Base-by-base conservation (phyloP, 2,888 invertebrate species). In the Unio delphinus region DNA sequence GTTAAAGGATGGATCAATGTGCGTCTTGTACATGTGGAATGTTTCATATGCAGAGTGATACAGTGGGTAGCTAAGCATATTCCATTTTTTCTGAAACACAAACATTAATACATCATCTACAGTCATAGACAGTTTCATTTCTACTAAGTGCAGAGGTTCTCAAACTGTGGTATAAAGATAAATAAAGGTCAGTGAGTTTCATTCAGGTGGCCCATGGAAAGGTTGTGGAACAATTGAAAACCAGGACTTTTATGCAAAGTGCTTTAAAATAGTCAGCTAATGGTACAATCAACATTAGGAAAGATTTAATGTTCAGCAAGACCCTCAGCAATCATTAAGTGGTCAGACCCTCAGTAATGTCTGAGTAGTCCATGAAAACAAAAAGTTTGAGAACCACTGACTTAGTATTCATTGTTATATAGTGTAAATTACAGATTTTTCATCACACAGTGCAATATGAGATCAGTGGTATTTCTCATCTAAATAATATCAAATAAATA, bases 41-140 rank as follows among this genome's bases (percentile, higher is more conserved):
- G 75, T 83, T 58, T 88, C 87, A 68, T 86, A 87, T 45, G 84
- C 81, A 0, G 88, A 83, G 65, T 88, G 86, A 67, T 87, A 88
- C 26, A 85, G 70, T 8, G 88, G 86, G 55, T 88, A 87, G 15
- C 71, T 73, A 55, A 75, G 56, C 45, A 70, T 69, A n/a, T 68
- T 66, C 78, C 69, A 74, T 45, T 63, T 64, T 7, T 75, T 59
- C 78, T 78, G 66, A 28, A 67, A 72, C 11, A 28, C 30, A 65
- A 1, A 64, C 45, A 57, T 23, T 56, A 58, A 55, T 23, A 20
- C 60, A 20, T 55, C 11, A 54, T 63, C 15, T 54, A 8, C 15
- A 54, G 17, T 63, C 3, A 30, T 17, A 62, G 3, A 20, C n/a
- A 20, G 23, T n/a, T 23, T 20, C 20, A 23, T 3, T 28, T 20